Conservation (phyloP, 2,888 invertebrate genomes). For the Scaptomyza parva region DNA sequence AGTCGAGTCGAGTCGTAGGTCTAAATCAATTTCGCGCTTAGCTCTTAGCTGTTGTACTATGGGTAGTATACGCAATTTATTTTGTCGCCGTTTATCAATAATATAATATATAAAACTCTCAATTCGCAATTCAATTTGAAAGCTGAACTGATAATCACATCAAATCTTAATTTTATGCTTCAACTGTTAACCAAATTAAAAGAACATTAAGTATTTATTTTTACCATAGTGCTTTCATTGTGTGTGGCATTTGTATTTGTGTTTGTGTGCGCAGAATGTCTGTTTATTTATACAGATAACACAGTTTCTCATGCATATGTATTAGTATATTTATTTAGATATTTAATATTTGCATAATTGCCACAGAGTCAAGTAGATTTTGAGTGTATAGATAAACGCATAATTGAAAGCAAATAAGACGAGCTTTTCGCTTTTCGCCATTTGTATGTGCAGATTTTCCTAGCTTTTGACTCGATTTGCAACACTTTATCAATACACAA, state of each 20-base stretch:
- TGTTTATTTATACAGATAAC: slow-evolving; percentile 17
- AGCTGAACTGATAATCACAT: background rate
- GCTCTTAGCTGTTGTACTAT: slow-evolving; percentile 15
- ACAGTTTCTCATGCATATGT: background rate
- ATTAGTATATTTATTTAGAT: slow-evolving; percentile 3
- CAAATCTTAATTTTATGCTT: background rate
- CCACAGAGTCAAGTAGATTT: slow-evolving; percentile 25
- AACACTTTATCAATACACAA: slow-evolving; percentile 15
- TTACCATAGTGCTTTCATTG: slow-evolving; percentile 12
- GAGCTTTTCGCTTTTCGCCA: background rate
- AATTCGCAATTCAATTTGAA: too few relatives aligned
- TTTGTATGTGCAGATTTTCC: slow-evolving; percentile 14
- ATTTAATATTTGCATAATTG: slow-evolving; percentile 48
- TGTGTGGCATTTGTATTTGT: background rate
- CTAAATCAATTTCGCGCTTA: slow-evolving; percentile 36
- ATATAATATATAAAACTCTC: too few relatives aligned
- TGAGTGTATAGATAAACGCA: slow-evolving; percentile 6
- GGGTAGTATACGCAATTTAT: background rate
- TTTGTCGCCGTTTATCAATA: too few relatives aligned
- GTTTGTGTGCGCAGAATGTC: slow-evolving; percentile 3
- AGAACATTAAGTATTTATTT: background rate
- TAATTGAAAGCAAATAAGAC: slow-evolving; percentile 47
- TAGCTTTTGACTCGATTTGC: slow-evolving; percentile 54
- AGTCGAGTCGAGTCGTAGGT: too few relatives aligned
- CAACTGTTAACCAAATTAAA: slow-evolving; percentile 5